These are phyloP conservation scores for Tympanuchus pallidicinctus DNA, from an alignment of 2,113 vertebrate genomes.

Conservation along the genomic window DNA sequence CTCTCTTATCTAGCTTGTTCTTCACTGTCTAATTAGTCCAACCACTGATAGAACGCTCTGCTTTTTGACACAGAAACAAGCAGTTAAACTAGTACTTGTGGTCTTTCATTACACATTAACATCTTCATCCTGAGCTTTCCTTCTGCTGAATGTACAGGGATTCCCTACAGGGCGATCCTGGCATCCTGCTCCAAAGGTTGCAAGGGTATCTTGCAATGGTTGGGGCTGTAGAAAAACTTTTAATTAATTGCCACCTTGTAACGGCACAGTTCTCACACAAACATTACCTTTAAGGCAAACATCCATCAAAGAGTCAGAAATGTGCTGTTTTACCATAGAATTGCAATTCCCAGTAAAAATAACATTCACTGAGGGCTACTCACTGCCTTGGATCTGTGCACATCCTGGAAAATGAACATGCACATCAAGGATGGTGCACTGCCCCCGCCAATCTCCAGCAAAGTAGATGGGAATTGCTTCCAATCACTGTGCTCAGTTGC, in stretches of 20 bases:
- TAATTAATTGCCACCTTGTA: slow-evolving; percentile 62
- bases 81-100: slow-evolving; percentile 54
- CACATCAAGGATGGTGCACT: background rate
- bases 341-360: background rate
- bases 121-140: slow-evolving; percentile 26
- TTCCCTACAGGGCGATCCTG: slow-evolving; percentile 47
- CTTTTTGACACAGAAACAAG: slow-evolving; percentile 35
- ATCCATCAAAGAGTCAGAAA: slow-evolving; percentile 51
- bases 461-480: background rate
- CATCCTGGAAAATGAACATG: background rate
- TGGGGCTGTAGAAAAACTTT: slow-evolving; percentile 27
- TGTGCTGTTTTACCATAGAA: slow-evolving; percentile 1
- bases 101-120: slow-evolving; percentile 47
- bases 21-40: slow-evolving; percentile 55
- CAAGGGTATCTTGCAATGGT: slow-evolving; percentile 35
- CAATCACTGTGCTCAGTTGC: background rate
- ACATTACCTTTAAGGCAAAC: slow-evolving; percentile 64
- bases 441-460: background rate
- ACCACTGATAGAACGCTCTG: background rate
- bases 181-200: slow-evolving; percentile 12
- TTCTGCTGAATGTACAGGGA: slow-evolving; percentile 3
- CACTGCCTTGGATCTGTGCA: background rate
- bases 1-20: slow-evolving; percentile 59
- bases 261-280: slow-evolving; percentile 39
- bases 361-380: background rate